Conservation (phyloP, 2,113 vertebrate species). For the Neogobius melanostomus region DNA sequence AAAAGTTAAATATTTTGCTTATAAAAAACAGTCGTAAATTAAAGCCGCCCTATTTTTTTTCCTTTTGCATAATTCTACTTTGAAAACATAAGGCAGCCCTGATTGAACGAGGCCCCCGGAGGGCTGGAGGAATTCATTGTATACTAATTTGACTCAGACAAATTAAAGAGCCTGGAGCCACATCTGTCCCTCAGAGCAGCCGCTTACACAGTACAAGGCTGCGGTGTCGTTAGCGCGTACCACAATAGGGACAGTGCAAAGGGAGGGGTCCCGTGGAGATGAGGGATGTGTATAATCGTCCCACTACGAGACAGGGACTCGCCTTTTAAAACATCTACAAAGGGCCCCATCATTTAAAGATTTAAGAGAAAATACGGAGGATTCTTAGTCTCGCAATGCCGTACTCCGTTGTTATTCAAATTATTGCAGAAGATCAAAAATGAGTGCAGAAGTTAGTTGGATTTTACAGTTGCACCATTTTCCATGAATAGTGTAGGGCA, state of each 20-base stretch:
- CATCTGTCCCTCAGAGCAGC: conserved; percentile 55
- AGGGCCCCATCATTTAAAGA: no score
- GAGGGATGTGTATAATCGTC: no score
- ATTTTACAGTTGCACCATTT: no score
- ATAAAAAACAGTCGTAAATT: conserved; percentile 21
- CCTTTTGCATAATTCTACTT: conserved; percentile 37
- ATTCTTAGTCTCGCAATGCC: no score
- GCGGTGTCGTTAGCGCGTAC: conserved; percentile 43
- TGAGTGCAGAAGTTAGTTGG: no score
- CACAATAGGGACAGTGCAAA: conserved; percentile 25
- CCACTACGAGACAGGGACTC: neutral
- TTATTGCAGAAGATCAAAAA: no score
- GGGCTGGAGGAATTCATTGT: conserved; percentile 52
- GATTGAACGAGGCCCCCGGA: conserved; percentile 48
- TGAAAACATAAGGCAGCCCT: conserved; percentile 45
- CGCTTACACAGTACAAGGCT: conserved; percentile 37
- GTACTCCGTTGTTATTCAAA: no score
- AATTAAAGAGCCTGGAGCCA: conserved; percentile 56
- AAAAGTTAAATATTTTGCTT: conserved; percentile 30
- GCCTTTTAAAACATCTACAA: neutral
- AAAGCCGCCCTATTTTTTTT: conserved; percentile 30
- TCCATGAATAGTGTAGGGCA: no score
- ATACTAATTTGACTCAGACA: conserved; percentile 58
- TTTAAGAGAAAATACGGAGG: no score
- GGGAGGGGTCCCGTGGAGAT: neutral